Conservation (phyloP, 1,140 invertebrate genomes). For the Ephestia elutella region DNA sequence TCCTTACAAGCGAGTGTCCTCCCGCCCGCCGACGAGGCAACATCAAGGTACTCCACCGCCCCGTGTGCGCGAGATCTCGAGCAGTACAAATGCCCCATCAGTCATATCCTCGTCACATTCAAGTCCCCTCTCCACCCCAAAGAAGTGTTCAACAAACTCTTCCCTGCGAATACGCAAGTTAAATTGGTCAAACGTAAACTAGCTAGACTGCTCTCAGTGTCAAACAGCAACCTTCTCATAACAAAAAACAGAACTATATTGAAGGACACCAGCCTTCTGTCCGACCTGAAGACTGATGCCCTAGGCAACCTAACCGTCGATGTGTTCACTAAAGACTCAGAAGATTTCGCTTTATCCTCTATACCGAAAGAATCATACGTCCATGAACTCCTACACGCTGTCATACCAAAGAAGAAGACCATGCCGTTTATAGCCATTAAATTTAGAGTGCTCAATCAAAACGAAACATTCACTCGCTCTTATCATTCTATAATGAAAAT, state of each 20-base stretch:
- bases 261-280: conserved; percentile 53
- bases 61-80: conserved; percentile 49
- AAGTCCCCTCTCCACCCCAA: conserved; percentile 54
- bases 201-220: conserved; percentile 55
- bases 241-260: conserved; percentile 62
- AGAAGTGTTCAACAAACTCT: conserved; percentile 60
- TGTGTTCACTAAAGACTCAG: conserved; percentile 57
- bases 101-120: conserved; percentile 55
- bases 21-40: conserved; percentile 32
- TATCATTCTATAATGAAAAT: conserved; percentile 64
- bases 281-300: conserved; percentile 52
- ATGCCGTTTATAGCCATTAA: conserved; percentile 66
- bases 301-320: conserved; percentile 53
- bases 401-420: conserved; percentile 53
- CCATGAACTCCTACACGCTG: conserved; percentile 52
- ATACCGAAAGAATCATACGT: conserved; percentile 60
- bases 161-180: conserved; percentile 56
- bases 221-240: conserved; percentile 53
- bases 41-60: conserved; percentile 48
- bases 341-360: conserved; percentile 51
- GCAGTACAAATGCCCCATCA: conserved; percentile 54
- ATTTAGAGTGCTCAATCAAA: conserved; percentile 64
- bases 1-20: conserved; percentile 38
- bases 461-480: conserved; percentile 60
- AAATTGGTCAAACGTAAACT: conserved; percentile 64